Evolutionary conservation across 2,113 vertebrate species (phyloP), one percentile per base, ranked within the genome.

Genomic region (Indicator indicator): DNA sequence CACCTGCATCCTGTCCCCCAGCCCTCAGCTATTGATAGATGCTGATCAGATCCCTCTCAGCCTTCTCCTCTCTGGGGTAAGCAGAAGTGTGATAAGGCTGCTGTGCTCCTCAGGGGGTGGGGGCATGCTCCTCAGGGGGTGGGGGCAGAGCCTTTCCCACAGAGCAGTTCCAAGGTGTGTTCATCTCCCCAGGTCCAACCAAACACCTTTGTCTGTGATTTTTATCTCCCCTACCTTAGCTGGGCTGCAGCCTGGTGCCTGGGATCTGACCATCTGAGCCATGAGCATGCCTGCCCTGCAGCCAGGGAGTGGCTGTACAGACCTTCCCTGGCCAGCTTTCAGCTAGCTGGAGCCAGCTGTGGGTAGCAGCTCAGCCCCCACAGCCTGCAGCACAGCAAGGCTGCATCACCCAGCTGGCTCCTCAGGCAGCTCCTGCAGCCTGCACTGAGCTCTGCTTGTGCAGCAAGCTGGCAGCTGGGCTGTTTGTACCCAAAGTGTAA

Each of bases 141-240:
- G 72, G 44, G 7, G 24, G 30, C 42, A 83, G 38, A 88, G 48
- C 12, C 79, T 83, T 44, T 58, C 28, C 64, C 56, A 83, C 52
- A 68, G 23, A 81, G n/a, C 30, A 75, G 28, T 42, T 62, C 11
- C 40, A 54, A 48, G 16, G 24, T 12, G 65, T 58, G 82, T 77
- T 24, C 48, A 38, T 24, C 40, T 50, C 55, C 67, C 65, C 12
- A 2, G 79, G 55, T 20, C 36, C 58, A 69, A 46, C 54, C 40
- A 63, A 12, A 56, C 69, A 14, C 33, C 16, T 54, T 77, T 71
- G 60, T 78, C 82, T 75, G 48, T 84, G 88, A 70, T 85, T 87
- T 70, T 68, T 90, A 88, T 94, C 89, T 71, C 86, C 90, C 92
- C 89, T 86, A n/a, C 62, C 36, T 68, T 54, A 64, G 81, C 50